Percentiles rank a stretch among this genome's conserved stretches.
phyloP scores from a whole-genome alignment of 2,888 invertebrate genomes.

The Hemaris fuciformis region DNA sequence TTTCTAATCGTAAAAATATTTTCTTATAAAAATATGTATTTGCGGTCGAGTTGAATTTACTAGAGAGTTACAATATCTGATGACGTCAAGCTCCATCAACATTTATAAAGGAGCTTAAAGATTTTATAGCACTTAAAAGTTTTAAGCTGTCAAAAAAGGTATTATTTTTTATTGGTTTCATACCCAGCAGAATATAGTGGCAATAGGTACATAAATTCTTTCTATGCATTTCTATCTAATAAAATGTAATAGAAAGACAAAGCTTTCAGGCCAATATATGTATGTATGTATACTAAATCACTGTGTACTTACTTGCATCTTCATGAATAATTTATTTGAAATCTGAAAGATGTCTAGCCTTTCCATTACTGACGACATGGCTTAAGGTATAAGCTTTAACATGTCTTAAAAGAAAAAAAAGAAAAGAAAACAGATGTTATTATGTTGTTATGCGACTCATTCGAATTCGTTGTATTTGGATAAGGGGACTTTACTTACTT shows the following conservation, averaged over 20 bases:
- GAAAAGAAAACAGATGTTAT: not conserved
- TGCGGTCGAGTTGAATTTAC: too few species aligned
- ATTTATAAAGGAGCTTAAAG: too few species aligned
- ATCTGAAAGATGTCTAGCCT: slow-evolving; percentile 21
- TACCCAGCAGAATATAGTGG: too few species aligned
- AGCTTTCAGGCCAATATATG: not conserved
- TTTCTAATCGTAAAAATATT: too few species aligned
- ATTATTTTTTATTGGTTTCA: too few species aligned
- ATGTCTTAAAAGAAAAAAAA: not conserved
- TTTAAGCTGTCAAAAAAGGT: too few species aligned
- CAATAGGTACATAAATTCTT: too few species aligned
- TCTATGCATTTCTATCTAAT: not conserved
- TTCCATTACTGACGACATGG: not conserved
- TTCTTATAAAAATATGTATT: too few species aligned
- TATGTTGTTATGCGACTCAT: not conserved
- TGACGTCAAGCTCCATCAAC: not conserved
- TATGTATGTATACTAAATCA: too few species aligned
- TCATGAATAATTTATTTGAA: slow-evolving; percentile 23
- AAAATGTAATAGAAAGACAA: not conserved
- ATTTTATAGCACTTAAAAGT: too few species aligned
- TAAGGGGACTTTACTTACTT: not conserved
- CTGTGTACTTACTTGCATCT: not conserved
- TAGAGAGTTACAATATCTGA: not conserved
- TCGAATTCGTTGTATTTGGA: slow-evolving; percentile 6
- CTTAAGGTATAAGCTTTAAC: not conserved